These are phyloP conservation scores for Pemphredon lugubris DNA, from an alignment of 2,888 invertebrate species.

Conservation along the genomic window DNA sequence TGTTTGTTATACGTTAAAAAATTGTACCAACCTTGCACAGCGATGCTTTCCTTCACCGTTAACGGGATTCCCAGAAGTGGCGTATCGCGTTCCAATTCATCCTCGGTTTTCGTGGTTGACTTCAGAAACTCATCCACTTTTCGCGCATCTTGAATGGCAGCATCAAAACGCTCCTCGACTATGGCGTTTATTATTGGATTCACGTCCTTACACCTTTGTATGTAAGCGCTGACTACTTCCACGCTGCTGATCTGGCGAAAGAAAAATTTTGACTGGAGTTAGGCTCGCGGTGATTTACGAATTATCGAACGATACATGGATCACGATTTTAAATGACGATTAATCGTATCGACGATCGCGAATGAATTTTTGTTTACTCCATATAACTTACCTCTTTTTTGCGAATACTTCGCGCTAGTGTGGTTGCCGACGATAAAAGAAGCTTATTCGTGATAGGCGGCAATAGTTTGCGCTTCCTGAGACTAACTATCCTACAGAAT, in stretches of 20 bases:
- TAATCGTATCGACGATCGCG: not conserved
- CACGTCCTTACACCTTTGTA: constrained; percentile 85
- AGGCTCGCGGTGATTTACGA: too few relatives aligned
- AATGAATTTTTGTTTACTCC: not conserved
- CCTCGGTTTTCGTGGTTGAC: constrained; percentile 68
- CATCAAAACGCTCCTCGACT: constrained; percentile 85
- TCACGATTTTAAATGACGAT: too few relatives aligned
- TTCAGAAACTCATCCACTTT: constrained; percentile 82
- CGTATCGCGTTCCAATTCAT: constrained; percentile 81
- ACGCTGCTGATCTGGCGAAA: constrained; percentile 84
- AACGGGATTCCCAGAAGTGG: constrained; percentile 92
- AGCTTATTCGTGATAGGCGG: constrained; percentile 87
- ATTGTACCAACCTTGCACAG: constrained; percentile 85
- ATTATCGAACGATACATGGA: too few relatives aligned
- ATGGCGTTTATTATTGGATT: constrained; percentile 87
- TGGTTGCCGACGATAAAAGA: constrained; percentile 87
- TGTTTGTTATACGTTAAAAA: too few relatives aligned
- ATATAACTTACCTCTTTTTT: constrained; percentile 84
- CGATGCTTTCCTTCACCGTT: constrained; percentile 91
- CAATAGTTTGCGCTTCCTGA: constrained; percentile 63
- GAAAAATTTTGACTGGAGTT: too few relatives aligned
- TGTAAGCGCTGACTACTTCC: constrained; percentile 84
- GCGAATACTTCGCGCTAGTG: constrained; percentile 88
- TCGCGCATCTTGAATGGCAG: constrained; percentile 85
- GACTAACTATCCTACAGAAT: constrained; percentile 45